These are phyloP conservation scores for Apodemus sylvaticus DNA, from an alignment of 2,113 vertebrate genomes.

Conservation along the genomic window DNA sequence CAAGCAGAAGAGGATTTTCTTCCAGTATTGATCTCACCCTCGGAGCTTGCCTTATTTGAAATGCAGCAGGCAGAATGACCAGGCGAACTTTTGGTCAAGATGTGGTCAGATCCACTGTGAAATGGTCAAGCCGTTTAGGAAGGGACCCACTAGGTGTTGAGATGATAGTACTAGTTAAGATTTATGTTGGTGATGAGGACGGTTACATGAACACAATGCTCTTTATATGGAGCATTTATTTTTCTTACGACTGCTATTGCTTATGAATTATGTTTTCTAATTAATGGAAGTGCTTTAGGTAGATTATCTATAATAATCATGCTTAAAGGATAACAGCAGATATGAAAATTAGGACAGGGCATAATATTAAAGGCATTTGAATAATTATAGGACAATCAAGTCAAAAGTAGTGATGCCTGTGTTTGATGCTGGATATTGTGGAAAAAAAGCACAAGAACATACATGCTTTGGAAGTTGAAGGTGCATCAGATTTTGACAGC, in stretches of 20 bases:
- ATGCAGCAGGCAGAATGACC: not conserved
- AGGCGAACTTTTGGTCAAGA: constrained; percentile 10
- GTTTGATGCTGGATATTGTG: constrained; percentile 82
- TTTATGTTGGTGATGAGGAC: constrained; percentile 69
- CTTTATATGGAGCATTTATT: constrained; percentile 69
- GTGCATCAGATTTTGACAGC: constrained; percentile 72
- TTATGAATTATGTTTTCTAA: constrained; percentile 82
- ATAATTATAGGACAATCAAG: constrained; percentile 89
- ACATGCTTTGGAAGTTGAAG: constrained; percentile 83
- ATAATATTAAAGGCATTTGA: constrained; percentile 87
- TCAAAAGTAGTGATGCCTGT: constrained; percentile 86
- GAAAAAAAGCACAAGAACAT: constrained; percentile 81
- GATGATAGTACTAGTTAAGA: not conserved
- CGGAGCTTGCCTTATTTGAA: constrained; percentile 19
- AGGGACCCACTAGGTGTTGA: not conserved
- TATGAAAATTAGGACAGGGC: constrained; percentile 84
- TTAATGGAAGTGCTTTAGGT: constrained; percentile 81
- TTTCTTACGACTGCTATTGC: constrained; percentile 76
- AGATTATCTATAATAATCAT: constrained; percentile 82
- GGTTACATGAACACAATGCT: constrained; percentile 55
- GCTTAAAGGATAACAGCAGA: constrained; percentile 82
- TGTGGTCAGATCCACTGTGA: not conserved
- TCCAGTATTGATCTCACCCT: constrained; percentile 27
- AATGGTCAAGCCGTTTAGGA: not conserved
- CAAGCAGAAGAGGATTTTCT: constrained; percentile 51